Percentiles rank a stretch among this genome's conserved stretches.
Evolutionary conservation across 2,113 vertebrate species (phyloP).

Genomic region (Eclectus roratus): DNA sequence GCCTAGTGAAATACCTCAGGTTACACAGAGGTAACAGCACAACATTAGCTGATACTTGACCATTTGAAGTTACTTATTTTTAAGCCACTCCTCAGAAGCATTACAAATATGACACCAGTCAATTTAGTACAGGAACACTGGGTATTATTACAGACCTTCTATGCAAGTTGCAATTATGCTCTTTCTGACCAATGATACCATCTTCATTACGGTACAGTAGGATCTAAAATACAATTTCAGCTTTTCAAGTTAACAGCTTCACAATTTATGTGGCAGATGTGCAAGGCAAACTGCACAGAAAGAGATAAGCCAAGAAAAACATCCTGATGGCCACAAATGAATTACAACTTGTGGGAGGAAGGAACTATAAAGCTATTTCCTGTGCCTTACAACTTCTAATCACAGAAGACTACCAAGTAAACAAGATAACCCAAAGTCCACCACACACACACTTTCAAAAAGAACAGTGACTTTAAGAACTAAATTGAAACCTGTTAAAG

Average conservation of each 20-base stretch:
- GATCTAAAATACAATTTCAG: constrained; percentile 56
- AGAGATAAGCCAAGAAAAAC: constrained; percentile 78
- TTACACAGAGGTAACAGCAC: constrained; percentile 42
- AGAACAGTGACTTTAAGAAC: constrained; percentile 12
- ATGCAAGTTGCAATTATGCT: not conserved
- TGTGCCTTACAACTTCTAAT: constrained; percentile 67
- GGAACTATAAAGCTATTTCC: constrained; percentile 76
- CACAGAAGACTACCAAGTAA: constrained; percentile 64
- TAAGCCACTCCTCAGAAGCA: not conserved
- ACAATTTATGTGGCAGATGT: constrained; percentile 76
- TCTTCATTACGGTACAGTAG: not conserved
- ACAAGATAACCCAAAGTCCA: constrained; percentile 57
- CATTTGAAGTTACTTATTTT: not conserved
- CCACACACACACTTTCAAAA: not conserved
- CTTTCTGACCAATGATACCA: not conserved
- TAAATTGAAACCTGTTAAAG: not conserved
- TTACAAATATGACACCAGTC: not conserved
- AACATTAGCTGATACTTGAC: constrained; percentile 5
- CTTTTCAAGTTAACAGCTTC: constrained; percentile 68
- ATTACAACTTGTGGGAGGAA: constrained; percentile 72
- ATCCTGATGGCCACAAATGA: constrained; percentile 75
- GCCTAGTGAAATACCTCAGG: constrained; percentile 39
- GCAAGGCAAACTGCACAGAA: constrained; percentile 71
- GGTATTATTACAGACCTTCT: not conserved
- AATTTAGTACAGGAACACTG: not conserved